Evolutionary conservation across 2,888 invertebrate species (phyloP).

Genomic region (Ectemnius lituratus): DNA sequence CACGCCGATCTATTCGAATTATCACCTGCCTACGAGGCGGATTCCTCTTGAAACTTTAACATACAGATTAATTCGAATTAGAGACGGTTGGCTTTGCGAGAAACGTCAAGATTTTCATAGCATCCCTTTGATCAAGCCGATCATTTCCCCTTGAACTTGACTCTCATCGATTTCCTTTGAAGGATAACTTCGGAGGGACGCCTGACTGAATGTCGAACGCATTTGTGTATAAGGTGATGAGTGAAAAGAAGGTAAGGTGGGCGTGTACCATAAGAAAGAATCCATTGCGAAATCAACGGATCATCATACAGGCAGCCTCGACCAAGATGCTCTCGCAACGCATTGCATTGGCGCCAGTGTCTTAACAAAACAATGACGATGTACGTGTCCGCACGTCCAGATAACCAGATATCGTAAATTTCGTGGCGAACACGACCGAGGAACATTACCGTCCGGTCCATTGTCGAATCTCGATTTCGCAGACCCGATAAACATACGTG

Average conservation of each 20-base stretch:
- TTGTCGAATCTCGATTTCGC: conserved; percentile 6
- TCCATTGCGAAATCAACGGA: conserved; percentile 38
- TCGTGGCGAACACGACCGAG: too few relatives aligned
- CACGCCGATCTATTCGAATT: too few relatives aligned
- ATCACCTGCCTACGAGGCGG: too few relatives aligned
- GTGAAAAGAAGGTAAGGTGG: conserved; percentile 35
- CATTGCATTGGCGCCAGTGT: conserved; percentile 32
- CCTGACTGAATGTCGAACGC: neutral
- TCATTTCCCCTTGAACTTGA: conserved; percentile 51
- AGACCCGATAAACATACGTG: neutral
- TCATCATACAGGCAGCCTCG: conserved; percentile 28
- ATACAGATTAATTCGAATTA: too few relatives aligned
- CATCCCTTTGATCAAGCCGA: too few relatives aligned
- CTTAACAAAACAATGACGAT: conserved; percentile 38
- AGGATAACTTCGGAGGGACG: neutral
- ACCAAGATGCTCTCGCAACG: conserved; percentile 17
- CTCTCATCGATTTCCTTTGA: conserved; percentile 31
- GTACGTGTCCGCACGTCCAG: neutral
- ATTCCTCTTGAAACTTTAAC: too few relatives aligned
- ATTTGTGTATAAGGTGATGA: conserved; percentile 34
- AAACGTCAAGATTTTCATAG: too few relatives aligned
- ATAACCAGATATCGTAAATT: neutral
- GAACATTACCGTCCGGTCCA: neutral
- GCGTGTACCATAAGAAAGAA: conserved; percentile 33
- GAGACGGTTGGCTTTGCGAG: too few relatives aligned